These are phyloP conservation scores for Gastracanthus pulcherrimus DNA, from an alignment of 2,888 invertebrate species.

Conservation along the genomic window DNA sequence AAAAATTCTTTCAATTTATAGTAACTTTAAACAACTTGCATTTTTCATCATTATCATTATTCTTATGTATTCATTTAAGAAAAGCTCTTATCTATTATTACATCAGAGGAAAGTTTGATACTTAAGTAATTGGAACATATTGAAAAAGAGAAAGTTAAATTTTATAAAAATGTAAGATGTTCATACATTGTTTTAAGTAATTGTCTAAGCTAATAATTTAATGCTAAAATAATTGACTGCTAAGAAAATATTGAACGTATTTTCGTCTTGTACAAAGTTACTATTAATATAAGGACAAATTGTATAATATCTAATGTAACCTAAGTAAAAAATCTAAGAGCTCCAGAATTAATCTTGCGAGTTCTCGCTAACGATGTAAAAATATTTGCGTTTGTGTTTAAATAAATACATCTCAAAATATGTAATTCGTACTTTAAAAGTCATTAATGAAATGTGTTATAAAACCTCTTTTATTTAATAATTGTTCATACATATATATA, in stretches of 20 bases:
- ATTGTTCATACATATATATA: not conserved
- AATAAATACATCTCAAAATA: constrained; percentile 40
- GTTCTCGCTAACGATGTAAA: constrained; percentile 16
- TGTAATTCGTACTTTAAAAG: not conserved
- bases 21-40: too few relatives aligned
- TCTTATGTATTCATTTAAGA: too few relatives aligned
- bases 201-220: not conserved
- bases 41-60: too few relatives aligned
- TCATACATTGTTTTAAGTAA: not conserved
- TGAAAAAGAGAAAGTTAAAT: not conserved
- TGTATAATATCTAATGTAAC: not conserved
- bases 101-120: too few relatives aligned
- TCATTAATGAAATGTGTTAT: too few relatives aligned
- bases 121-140: too few relatives aligned
- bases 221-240: not conserved
- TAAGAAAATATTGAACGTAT: too few relatives aligned
- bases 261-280: constrained; percentile 35
- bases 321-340: not conserved
- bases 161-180: not conserved
- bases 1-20: too few relatives aligned
- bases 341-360: not conserved
- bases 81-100: too few relatives aligned
- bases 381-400: constrained; percentile 11
- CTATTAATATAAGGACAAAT: not conserved
- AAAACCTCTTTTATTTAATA: too few relatives aligned